Evolutionary conservation across 2,888 invertebrate species (phyloP).

Genomic region (Lasioglossum zephyrum): DNA sequence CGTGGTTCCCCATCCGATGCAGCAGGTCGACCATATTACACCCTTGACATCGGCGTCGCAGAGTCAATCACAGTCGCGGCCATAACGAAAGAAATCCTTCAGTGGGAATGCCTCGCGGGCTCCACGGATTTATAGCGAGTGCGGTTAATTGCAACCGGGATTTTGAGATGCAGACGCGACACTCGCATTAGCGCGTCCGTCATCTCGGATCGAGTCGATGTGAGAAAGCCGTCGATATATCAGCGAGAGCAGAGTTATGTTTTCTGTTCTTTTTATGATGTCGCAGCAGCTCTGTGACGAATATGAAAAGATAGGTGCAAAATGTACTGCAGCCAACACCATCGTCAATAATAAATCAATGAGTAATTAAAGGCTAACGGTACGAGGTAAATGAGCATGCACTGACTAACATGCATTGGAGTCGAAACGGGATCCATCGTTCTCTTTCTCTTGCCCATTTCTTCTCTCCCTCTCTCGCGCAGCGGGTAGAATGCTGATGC

Average conservation of each 20-base stretch:
- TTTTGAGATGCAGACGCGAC: slow-evolving; percentile 24
- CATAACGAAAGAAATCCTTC: neutral
- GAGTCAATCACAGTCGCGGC: slow-evolving; percentile 4
- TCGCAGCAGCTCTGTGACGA: neutral
- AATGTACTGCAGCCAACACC: slow-evolving; percentile 67
- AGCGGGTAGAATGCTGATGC: slow-evolving; percentile 72
- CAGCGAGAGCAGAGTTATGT: slow-evolving; percentile 11
- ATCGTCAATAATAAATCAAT: slow-evolving; percentile 80
- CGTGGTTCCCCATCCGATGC: neutral
- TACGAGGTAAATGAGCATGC: slow-evolving; percentile 69
- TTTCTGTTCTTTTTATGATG: neutral
- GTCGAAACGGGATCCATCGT: slow-evolving; percentile 31
- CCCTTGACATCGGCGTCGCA: neutral
- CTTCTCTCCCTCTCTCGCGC: neutral
- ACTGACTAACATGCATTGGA: slow-evolving; percentile 40
- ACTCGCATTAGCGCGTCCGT: slow-evolving; percentile 50
- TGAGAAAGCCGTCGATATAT: slow-evolving; percentile 35
- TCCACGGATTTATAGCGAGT: slow-evolving; percentile 18
- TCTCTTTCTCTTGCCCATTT: slow-evolving; percentile 8
- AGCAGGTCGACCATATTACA: neutral
- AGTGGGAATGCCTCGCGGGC: neutral
- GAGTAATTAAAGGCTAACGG: slow-evolving; percentile 83
- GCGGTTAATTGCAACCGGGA: slow-evolving; percentile 34
- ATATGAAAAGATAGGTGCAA: slow-evolving; percentile 63
- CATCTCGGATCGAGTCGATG: slow-evolving; percentile 25